Conservation (phyloP, 2,888 invertebrate species). For the Tinea semifulvella region DNA sequence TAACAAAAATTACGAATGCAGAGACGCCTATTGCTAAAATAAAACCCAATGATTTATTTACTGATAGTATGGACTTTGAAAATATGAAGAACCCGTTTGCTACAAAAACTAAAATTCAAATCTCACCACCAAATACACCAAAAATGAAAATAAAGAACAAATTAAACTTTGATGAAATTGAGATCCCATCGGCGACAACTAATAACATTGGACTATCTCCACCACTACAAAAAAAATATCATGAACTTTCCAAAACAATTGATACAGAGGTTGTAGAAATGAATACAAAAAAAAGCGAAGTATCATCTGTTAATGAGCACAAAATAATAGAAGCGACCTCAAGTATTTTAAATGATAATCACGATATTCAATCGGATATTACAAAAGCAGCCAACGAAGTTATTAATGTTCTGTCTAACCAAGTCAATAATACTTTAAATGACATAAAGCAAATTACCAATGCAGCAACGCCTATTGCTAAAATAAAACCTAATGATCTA, state of each 20-base stretch:
- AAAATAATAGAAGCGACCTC: too few species aligned
- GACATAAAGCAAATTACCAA: too few species aligned
- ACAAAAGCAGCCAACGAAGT: too few species aligned
- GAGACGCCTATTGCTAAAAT: background rate
- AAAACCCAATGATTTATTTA: too few species aligned
- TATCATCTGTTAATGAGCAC: too few species aligned
- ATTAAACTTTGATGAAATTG: conserved; percentile 42
- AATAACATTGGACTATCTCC: conserved; percentile 43
- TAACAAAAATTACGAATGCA: too few species aligned
- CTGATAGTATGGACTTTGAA: background rate
- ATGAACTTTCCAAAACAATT: background rate
- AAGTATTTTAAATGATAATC: too few species aligned
- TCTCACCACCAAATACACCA: background rate
- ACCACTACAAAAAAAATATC: conserved; percentile 20
- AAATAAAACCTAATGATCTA: too few species aligned
- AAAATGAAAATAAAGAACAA: background rate
- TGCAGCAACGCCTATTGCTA: background rate
- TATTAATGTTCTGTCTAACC: too few species aligned
- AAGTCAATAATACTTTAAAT: too few species aligned
- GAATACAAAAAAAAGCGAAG: too few species aligned
- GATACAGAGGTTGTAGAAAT: background rate
- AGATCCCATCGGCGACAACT: conserved; percentile 49
- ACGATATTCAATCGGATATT: too few species aligned
- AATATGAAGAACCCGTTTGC: background rate
- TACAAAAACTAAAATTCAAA: background rate